Percentiles rank a stretch among this genome's conserved stretches.
Evolutionary conservation across 2,797 vertebrate genomes (phyloP).

Genomic region (Microctenopoma lineatum): DNA sequence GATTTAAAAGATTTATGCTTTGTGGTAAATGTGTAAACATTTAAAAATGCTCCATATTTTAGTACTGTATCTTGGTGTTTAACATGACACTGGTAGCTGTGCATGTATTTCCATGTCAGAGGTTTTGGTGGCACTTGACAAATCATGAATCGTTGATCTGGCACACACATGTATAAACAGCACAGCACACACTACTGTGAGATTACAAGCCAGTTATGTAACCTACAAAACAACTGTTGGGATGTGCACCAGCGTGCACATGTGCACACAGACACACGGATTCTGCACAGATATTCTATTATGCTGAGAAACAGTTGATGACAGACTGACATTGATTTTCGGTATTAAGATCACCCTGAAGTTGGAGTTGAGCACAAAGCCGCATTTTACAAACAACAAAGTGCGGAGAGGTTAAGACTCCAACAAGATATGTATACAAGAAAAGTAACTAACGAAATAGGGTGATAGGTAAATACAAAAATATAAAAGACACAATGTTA

Average conservation of each 20-base stretch:
- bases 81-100: conserved; percentile 13
- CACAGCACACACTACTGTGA: conserved; percentile 11
- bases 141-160: conserved; percentile 22
- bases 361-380: not conserved
- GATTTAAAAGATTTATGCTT: conserved; percentile 17
- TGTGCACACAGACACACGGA: conserved; percentile 5
- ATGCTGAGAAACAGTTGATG: conserved; percentile 23
- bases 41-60: too few species aligned
- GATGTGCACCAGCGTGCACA: conserved; percentile 7
- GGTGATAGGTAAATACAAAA: not conserved
- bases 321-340: not conserved
- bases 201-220: conserved; percentile 41
- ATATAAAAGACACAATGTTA: not conserved
- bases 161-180: conserved; percentile 12
- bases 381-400: conserved; percentile 3
- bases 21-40: not conserved
- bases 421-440: too few species aligned
- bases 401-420: too few species aligned
- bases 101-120: conserved; percentile 23
- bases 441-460: not conserved
- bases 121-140: conserved; percentile 35
- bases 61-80: conserved; percentile 1
- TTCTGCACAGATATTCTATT: conserved; percentile 15
- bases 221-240: conserved; percentile 32
- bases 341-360: not conserved